Conservation (phyloP, 2,113 vertebrate species). For the Narcine bancroftii region DNA sequence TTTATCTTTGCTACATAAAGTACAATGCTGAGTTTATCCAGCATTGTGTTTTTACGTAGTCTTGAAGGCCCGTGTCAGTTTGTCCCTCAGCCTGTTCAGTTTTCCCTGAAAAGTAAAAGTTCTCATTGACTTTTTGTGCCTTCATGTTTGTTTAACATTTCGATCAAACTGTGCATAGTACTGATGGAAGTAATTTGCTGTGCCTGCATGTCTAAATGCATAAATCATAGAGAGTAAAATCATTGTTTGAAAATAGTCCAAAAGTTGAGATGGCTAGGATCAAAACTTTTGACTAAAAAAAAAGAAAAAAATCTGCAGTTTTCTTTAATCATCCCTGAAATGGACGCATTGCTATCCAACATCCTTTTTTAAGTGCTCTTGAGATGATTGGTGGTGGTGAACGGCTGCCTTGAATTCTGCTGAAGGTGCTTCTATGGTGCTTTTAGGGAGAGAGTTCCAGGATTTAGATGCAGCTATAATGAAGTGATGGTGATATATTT, state of each 20-base stretch:
- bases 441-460: too few relatives aligned
- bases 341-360: too few relatives aligned
- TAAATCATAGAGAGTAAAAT: not conserved
- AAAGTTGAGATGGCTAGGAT: not conserved
- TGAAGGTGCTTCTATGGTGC: too few relatives aligned
- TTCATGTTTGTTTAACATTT: not conserved
- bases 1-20: too few relatives aligned
- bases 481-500: too few relatives aligned
- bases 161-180: not conserved
- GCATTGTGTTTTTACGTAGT: too few relatives aligned
- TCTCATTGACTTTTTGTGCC: not conserved
- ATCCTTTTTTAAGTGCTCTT: too few relatives aligned
- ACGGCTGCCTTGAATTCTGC: too few relatives aligned
- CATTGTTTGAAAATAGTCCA: not conserved
- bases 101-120: not conserved
- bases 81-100: not conserved
- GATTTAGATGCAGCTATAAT: too few relatives aligned
- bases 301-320: not conserved
- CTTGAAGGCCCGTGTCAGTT: not conserved
- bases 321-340: too few relatives aligned
- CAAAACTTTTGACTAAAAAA: not conserved
- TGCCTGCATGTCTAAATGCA: not conserved
- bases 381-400: too few relatives aligned
- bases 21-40: too few relatives aligned
- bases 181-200: conserved; percentile 1